Evolutionary conservation across 2,888 invertebrate genomes (phyloP).

Genomic region (Tachina grossa): DNA sequence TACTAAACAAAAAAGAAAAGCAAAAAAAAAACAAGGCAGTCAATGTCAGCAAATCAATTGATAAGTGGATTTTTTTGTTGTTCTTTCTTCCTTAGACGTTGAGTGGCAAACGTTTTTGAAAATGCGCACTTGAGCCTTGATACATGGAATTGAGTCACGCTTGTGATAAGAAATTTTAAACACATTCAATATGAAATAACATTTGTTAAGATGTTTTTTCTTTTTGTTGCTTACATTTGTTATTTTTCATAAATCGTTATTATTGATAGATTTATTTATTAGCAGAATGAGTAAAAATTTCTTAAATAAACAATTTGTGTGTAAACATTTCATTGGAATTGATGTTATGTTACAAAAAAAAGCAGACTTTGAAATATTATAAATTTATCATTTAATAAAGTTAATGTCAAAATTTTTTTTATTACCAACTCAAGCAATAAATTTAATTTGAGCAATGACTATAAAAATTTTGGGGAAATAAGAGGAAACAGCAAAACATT

Average conservation of each 20-base stretch:
- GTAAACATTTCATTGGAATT: not conserved
- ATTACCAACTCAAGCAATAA: no score
- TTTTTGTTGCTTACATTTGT: not conserved
- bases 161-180: constrained; percentile 54
- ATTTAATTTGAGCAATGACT: no score
- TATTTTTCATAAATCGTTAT: constrained; percentile 62
- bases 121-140: constrained; percentile 29
- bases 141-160: constrained; percentile 41
- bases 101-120: constrained; percentile 17
- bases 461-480: no score
- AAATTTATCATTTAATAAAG: not conserved
- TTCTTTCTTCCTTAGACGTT: constrained; percentile 8
- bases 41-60: constrained; percentile 52
- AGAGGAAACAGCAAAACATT: no score
- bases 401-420: no score
- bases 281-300: constrained; percentile 1
- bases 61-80: constrained; percentile 50
- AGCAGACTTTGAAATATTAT: not conserved
- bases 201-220: constrained; percentile 15
- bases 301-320: constrained; percentile 1
- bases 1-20: constrained; percentile 19
- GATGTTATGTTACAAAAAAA: not conserved
- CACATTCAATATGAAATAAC: constrained; percentile 4
- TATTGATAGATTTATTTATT: constrained; percentile 64
- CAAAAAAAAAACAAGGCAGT: not conserved